These are phyloP conservation scores for Megalopta genalis DNA, from an alignment of 1,140 invertebrate genomes.

Conservation along the genomic window DNA sequence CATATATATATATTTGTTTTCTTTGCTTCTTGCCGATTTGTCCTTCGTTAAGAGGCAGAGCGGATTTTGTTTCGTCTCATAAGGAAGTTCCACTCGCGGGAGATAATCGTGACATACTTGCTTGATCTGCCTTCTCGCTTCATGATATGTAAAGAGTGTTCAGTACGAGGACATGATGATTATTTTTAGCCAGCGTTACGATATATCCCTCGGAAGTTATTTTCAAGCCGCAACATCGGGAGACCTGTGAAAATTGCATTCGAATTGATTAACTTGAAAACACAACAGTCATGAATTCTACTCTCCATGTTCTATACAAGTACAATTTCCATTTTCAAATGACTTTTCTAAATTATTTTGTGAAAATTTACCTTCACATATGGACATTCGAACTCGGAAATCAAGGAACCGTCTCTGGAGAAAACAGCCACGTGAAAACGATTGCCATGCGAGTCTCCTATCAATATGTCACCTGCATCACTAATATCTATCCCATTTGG, in stretches of 20 bases:
- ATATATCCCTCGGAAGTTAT: constrained; percentile 98
- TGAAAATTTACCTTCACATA: constrained; percentile 90
- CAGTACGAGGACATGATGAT: constrained; percentile 97
- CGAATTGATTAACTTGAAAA: neutral
- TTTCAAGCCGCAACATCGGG: constrained; percentile 97
- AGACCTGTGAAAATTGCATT: constrained; percentile 84
- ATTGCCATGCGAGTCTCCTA: constrained; percentile 98
- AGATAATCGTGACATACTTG: constrained; percentile 66
- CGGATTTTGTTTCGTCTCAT: constrained; percentile 41
- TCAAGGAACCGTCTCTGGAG: constrained; percentile 90
- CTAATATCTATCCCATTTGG: constrained; percentile 99
- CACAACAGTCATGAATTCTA: too few species aligned
- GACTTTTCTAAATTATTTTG: too few species aligned
- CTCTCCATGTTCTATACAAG: too few species aligned
- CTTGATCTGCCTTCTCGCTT: constrained; percentile 76
- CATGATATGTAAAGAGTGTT: constrained; percentile 96
- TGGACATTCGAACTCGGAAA: constrained; percentile 97
- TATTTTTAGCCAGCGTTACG: constrained; percentile 98
- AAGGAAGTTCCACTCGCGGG: constrained; percentile 58
- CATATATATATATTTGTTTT: constrained; percentile 28
- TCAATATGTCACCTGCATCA: constrained; percentile 96
- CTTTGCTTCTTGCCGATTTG: constrained; percentile 37
- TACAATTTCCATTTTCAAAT: too few species aligned
- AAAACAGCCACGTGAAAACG: constrained; percentile 98
- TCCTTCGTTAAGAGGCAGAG: constrained; percentile 69